Evolutionary conservation across 2,797 vertebrate species (phyloP).

Genomic region (Brachymystax lenok): DNA sequence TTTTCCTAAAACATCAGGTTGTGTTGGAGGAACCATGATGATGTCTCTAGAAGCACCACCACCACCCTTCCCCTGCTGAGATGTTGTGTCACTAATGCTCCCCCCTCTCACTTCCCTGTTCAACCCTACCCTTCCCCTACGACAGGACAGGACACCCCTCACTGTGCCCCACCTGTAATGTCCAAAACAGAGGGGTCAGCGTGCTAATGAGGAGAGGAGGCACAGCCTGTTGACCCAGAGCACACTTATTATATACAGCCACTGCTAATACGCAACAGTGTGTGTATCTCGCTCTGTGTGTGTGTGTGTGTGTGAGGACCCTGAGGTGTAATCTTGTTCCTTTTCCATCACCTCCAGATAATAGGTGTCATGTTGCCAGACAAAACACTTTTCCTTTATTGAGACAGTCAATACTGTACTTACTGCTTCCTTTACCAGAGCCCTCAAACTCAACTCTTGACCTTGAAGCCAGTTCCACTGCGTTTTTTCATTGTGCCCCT

Average conservation of each 20-base stretch:
- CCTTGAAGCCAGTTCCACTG: too few species aligned
- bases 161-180: constrained; percentile 49
- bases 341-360: constrained; percentile 38
- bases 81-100: constrained; percentile 4
- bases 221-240: constrained; percentile 52
- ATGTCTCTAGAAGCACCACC: constrained; percentile 11
- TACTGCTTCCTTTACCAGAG: constrained; percentile 26
- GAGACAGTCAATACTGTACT: constrained; percentile 18
- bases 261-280: constrained; percentile 7
- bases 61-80: background rate
- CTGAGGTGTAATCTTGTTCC: constrained; percentile 16
- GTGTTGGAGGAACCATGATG: background rate
- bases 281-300: constrained; percentile 33
- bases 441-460: too few species aligned
- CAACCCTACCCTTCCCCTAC: background rate
- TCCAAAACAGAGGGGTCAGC: constrained; percentile 59
- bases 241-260: constrained; percentile 52
- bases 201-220: constrained; percentile 50
- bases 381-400: constrained; percentile 34
- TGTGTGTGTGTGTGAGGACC: constrained; percentile 14
- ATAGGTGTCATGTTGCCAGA: constrained; percentile 56
- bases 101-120: background rate
- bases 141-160: constrained; percentile 5
- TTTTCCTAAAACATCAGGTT: constrained; percentile 10
- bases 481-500: too few species aligned